phyloP scores from a whole-genome alignment of 2,888 invertebrate genomes.

The Trilocha varians region DNA sequence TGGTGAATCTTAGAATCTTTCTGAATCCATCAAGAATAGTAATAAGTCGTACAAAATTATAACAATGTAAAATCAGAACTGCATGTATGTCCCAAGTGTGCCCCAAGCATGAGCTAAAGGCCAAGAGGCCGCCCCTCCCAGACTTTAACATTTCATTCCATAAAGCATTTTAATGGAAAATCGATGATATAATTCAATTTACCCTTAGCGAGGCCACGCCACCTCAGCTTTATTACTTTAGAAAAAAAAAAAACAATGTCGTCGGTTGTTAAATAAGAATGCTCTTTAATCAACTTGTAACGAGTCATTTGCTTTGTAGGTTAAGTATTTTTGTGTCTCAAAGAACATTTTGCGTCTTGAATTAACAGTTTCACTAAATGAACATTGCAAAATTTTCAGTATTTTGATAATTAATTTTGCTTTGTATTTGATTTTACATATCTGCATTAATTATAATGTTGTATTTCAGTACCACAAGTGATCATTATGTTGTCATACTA shows the following conservation, averaged over 20 bases:
- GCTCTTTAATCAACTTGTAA: slow-evolving; percentile 30
- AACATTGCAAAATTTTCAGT: too few species aligned
- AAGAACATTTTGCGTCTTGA: too few species aligned
- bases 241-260: slow-evolving; percentile 55
- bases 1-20: too few species aligned
- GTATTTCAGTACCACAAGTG: too few species aligned
- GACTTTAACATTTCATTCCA: slow-evolving; percentile 65
- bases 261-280: slow-evolving; percentile 27
- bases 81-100: slow-evolving; percentile 5
- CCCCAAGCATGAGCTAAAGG: slow-evolving; percentile 19
- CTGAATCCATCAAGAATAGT: too few species aligned
- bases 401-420: too few species aligned
- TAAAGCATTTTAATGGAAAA: slow-evolving; percentile 73
- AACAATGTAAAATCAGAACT: too few species aligned
- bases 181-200: slow-evolving; percentile 72
- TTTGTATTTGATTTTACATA: too few species aligned
- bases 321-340: slow-evolving; percentile 28
- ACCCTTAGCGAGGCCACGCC: slow-evolving; percentile 53
- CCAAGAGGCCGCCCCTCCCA: slow-evolving; percentile 44
- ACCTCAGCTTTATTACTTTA: slow-evolving; percentile 34
- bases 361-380: too few species aligned
- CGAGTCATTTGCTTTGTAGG: slow-evolving; percentile 59
- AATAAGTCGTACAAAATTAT: too few species aligned
- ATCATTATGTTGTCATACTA: too few species aligned
- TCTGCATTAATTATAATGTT: too few species aligned